Percentiles rank a stretch among this genome's conserved stretches.
Evolutionary conservation across 2,888 invertebrate genomes (phyloP).

Genomic region (Zelleria hepariella): DNA sequence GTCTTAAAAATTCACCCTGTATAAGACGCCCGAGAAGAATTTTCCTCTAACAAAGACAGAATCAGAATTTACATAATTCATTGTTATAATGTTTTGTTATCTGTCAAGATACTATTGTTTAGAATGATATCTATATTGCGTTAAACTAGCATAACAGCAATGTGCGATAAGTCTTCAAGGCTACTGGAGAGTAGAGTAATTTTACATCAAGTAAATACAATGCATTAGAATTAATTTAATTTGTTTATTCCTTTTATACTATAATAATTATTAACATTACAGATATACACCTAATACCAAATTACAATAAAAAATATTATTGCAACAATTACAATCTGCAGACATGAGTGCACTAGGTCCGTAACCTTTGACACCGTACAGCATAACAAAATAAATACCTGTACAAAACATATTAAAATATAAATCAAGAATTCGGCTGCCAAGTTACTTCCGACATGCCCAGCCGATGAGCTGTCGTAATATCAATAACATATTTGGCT

Average conservation of each 20-base stretch:
- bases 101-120: too few relatives aligned
- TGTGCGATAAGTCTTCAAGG: too few relatives aligned
- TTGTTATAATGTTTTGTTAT: too few relatives aligned
- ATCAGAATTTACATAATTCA: too few relatives aligned
- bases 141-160: too few relatives aligned
- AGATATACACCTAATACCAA: conserved; percentile 45
- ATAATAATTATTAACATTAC: conserved; percentile 16
- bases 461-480: too few relatives aligned
- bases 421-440: not conserved
- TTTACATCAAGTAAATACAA: conserved; percentile 41
- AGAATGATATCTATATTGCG: too few relatives aligned
- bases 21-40: too few relatives aligned
- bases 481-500: too few relatives aligned
- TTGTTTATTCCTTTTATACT: not conserved
- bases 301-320: conserved; percentile 31
- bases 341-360: conserved; percentile 1
- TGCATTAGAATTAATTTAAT: conserved; percentile 31
- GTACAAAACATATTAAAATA: not conserved
- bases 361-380: conserved; percentile 13
- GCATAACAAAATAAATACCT: not conserved
- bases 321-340: not conserved
- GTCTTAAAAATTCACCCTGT: too few relatives aligned
- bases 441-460: not conserved
- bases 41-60: too few relatives aligned
- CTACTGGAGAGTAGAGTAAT: too few relatives aligned